Base-by-base conservation (phyloP, 2,113 vertebrate genomes). In the Hylia prasina region DNA sequence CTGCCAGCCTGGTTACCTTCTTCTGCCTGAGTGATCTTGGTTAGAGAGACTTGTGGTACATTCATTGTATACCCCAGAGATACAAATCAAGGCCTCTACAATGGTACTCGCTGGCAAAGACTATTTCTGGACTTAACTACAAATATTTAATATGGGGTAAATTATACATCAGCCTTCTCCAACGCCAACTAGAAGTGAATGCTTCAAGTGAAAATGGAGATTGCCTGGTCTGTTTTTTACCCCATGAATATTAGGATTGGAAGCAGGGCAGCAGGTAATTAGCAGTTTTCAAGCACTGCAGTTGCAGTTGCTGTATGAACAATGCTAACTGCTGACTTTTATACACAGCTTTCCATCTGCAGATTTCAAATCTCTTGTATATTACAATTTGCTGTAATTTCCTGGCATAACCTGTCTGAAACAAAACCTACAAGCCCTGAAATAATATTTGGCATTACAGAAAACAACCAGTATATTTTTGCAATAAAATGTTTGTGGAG, bases 371-470 rank as follows among this genome's bases (percentile, higher is more conserved):
- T 78, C 42, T 83, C 87, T 60, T 68, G 16, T 60, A 96, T 76
- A 89, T 91, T 86, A 61, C 94, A 87, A 70, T 93, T 89, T 94
- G 75, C 71, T 96, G 47, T 81, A 78, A 93, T 95, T 95, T 92
- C 79, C 80, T 93, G 76, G 16, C 19, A 87, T 92, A 94, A 78
- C 65, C 65, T 78, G 16, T 64, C 51, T 90, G 88, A 88, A 84
- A 84, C 10, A 78, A 94, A 92, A 68, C 60, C 68, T 88, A 51
- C 64, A 88, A 94, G 60, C 44, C 10, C 68, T 81, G 85, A 92
- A 94, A 96, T 56, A 90, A 40, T 72, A 77, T 73, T 88, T 85
- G 42, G 44, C 89, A 61, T 65, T 85, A 39, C 24, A 80, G 70
- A 94, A 95, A 79, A 47, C 63, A 84, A 50, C 65, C 19, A 47